A percentile compares a stretch with the other conserved stretches of the same genome.
These are phyloP conservation scores for Odontomyia ornata DNA, from an alignment of 2,888 invertebrate genomes.

Conservation along the genomic window DNA sequence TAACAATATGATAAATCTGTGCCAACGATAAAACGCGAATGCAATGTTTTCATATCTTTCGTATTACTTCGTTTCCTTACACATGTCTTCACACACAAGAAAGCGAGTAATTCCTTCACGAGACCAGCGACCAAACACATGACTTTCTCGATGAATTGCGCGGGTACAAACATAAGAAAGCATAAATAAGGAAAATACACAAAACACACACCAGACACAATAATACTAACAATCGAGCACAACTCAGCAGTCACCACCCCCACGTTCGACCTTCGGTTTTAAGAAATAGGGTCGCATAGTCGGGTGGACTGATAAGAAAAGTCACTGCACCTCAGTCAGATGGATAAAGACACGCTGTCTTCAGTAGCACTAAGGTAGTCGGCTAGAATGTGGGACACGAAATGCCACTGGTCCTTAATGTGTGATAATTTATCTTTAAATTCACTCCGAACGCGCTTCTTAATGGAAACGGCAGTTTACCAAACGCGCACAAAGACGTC, in stretches of 20 bases:
- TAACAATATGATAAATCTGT: background rate
- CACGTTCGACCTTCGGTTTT: conserved; percentile 36
- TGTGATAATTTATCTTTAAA: background rate
- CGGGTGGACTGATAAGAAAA: conserved; percentile 35
- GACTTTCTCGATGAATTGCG: conserved; percentile 25
- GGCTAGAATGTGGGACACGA: background rate
- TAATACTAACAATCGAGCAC: conserved; percentile 43
- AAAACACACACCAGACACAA: conserved; percentile 42
- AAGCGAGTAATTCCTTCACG: conserved; percentile 7
- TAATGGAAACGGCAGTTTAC: background rate
- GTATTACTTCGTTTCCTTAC: conserved; percentile 16
- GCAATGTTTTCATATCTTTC: conserved; percentile 24
- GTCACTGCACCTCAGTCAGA: conserved; percentile 18
- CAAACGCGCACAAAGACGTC: conserved; percentile 18
- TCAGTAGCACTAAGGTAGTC: conserved; percentile 27
- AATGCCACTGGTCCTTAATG: background rate
- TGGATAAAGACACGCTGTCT: conserved; percentile 18
- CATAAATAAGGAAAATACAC: conserved; percentile 17
- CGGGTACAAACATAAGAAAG: conserved; percentile 26
- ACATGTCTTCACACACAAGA: conserved; percentile 33
- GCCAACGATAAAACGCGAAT: background rate
- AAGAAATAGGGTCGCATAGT: conserved; percentile 30
- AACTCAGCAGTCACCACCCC: conserved; percentile 31
- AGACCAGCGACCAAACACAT: conserved; percentile 28
- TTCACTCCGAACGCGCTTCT: background rate